Evolutionary conservation across 2,797 vertebrate genomes (phyloP).

Genomic region (Gila robusta): DNA sequence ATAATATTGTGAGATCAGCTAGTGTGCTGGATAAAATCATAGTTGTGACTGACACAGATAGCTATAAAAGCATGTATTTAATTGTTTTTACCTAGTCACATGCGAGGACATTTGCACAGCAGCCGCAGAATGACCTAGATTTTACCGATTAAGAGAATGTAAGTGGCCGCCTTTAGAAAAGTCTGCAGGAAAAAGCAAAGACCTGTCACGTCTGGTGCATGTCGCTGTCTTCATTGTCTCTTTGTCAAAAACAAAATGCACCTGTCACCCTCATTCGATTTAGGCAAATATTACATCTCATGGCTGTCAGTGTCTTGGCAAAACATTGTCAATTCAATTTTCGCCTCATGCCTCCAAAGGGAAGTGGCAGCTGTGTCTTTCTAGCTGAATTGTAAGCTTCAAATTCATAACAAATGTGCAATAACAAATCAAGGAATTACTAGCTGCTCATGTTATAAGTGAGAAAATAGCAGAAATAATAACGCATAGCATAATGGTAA

Average conservation of each 20-base stretch:
- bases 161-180: conserved; percentile 31
- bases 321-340: conserved; percentile 49
- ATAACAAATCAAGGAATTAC: conserved; percentile 26
- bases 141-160: conserved; percentile 13
- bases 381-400: neutral
- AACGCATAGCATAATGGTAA: conserved; percentile 27
- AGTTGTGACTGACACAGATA: conserved; percentile 39
- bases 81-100: conserved; percentile 43
- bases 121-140: conserved; percentile 35
- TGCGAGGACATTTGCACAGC: conserved; percentile 14
- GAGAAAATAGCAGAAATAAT: conserved; percentile 32
- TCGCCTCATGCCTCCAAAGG: neutral
- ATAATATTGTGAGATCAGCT: conserved; percentile 31
- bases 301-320: conserved; percentile 28
- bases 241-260: conserved; percentile 48
- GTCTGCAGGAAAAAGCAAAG: neutral
- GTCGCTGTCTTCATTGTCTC: conserved; percentile 44
- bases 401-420: conserved; percentile 30
- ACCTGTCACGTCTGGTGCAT: conserved; percentile 21
- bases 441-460: neutral
- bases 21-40: conserved; percentile 24
- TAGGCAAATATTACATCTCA: conserved; percentile 47
- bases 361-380: conserved; percentile 40
- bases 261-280: conserved; percentile 44
- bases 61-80: conserved; percentile 35